Conservation (phyloP, 2,888 invertebrate genomes). For the Steromphala cineraria region DNA sequence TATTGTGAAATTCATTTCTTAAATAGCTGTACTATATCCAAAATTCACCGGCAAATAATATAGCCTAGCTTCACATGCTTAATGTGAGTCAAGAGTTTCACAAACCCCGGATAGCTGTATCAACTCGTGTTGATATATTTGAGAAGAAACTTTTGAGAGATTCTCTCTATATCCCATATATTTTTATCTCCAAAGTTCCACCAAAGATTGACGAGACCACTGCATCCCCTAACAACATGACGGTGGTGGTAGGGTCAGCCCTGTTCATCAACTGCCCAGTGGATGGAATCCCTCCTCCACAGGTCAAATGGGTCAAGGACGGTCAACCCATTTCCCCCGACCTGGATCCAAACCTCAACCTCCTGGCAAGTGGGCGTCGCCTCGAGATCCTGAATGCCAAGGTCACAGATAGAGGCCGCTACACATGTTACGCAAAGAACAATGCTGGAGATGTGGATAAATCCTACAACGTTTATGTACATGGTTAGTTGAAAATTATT, state of each 20-base stretch:
- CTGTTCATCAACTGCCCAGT: constrained; percentile 65
- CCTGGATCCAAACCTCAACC: constrained; percentile 51
- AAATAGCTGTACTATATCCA: too few relatives aligned
- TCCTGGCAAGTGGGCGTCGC: constrained; percentile 60
- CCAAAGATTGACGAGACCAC: constrained; percentile 55
- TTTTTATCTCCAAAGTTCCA: constrained; percentile 54
- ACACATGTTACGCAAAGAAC: constrained; percentile 73
- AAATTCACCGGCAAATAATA: too few relatives aligned
- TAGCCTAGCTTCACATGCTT: too few relatives aligned
- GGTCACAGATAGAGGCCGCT: constrained; percentile 66
- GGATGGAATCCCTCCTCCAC: constrained; percentile 72
- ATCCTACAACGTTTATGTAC: constrained; percentile 64
- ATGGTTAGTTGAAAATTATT: constrained; percentile 52
- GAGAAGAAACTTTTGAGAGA: too few relatives aligned
- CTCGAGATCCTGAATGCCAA: constrained; percentile 63
- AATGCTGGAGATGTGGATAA: constrained; percentile 69
- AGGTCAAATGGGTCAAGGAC: constrained; percentile 76
- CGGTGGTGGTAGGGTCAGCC: constrained; percentile 52
- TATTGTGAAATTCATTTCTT: too few relatives aligned
- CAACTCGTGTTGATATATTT: too few relatives aligned
- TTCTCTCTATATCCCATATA: too few relatives aligned
- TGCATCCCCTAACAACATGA: constrained; percentile 54
- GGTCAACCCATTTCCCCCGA: constrained; percentile 60
- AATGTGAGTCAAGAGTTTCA: too few relatives aligned
- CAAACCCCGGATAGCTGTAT: too few relatives aligned